These are phyloP conservation scores for Dicycla oo DNA, from an alignment of 2,888 invertebrate species.

Conservation along the genomic window DNA sequence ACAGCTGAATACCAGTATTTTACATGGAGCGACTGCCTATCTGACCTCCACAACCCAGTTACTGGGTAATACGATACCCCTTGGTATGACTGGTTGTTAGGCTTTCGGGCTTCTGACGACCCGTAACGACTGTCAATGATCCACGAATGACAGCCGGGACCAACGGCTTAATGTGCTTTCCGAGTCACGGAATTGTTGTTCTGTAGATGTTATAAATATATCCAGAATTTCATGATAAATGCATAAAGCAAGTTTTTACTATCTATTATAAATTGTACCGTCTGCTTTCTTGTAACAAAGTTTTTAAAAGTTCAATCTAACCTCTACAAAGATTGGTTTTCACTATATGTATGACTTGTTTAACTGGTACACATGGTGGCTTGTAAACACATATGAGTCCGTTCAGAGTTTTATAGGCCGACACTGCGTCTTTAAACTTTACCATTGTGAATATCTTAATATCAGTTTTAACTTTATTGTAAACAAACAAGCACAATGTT, in stretches of 20 bases:
- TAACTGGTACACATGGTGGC: slow-evolving; percentile 91
- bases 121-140: too few relatives aligned
- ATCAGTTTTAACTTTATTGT: slow-evolving; percentile 12
- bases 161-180: too few relatives aligned
- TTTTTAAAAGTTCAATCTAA: slow-evolving; percentile 76
- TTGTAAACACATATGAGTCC: slow-evolving; percentile 95
- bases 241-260: not conserved
- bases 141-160: too few relatives aligned
- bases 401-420: slow-evolving; percentile 92
- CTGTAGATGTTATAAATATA: not conserved
- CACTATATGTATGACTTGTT: slow-evolving; percentile 90
- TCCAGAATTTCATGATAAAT: not conserved
- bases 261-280: not conserved
- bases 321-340: slow-evolving; percentile 92
- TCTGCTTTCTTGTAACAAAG: not conserved
- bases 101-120: too few relatives aligned
- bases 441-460: slow-evolving; percentile 73
- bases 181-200: too few relatives aligned
- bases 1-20: too few relatives aligned
- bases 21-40: too few relatives aligned
- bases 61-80: too few relatives aligned
- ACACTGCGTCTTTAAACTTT: slow-evolving; percentile 86
- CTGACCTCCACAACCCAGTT: too few relatives aligned
- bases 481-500: slow-evolving; percentile 21
- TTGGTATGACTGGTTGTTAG: too few relatives aligned